A percentile compares a stretch with the other conserved stretches of the same genome.
These are phyloP conservation scores for Archivesica marissinica DNA, from an alignment of 1,140 invertebrate genomes.

Conservation along the genomic window DNA sequence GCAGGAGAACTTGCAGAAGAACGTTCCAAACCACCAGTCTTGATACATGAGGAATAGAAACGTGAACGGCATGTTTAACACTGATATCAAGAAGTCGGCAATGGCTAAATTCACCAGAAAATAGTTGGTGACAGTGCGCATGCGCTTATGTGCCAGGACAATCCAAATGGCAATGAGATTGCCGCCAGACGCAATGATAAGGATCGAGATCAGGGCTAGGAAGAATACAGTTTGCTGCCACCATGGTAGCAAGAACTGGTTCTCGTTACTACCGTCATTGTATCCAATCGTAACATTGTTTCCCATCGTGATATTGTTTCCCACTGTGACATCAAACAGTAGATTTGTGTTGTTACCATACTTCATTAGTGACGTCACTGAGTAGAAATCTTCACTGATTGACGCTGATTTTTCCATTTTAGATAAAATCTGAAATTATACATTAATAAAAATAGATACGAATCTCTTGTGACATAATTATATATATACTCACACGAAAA, in stretches of 20 bases:
- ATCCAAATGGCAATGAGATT: constrained; percentile 98
- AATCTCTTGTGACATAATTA: neutral
- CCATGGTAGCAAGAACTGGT: constrained; percentile 73
- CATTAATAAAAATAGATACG: neutral
- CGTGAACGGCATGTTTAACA: constrained; percentile 96
- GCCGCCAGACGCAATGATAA: constrained; percentile 95
- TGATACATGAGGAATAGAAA: constrained; percentile 93
- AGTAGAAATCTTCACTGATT: neutral
- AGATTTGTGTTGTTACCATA: neutral
- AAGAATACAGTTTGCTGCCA: constrained; percentile 80
- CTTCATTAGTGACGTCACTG: neutral
- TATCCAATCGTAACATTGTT: neutral
- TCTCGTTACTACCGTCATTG: neutral
- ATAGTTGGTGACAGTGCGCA: constrained; percentile 98
- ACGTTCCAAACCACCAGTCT: constrained; percentile 92
- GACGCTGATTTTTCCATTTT: neutral
- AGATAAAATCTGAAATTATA: neutral
- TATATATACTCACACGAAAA: neutral
- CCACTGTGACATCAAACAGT: neutral
- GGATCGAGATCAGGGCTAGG: constrained; percentile 90
- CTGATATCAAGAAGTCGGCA: constrained; percentile 95
- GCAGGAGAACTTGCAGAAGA: constrained; percentile 94
- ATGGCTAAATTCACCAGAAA: constrained; percentile 97
- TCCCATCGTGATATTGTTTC: too few species aligned
- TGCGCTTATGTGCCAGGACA: constrained; percentile 92